These are phyloP conservation scores for Otocyon megalotis DNA, from an alignment of 2,113 vertebrate species.

Conservation along the genomic window DNA sequence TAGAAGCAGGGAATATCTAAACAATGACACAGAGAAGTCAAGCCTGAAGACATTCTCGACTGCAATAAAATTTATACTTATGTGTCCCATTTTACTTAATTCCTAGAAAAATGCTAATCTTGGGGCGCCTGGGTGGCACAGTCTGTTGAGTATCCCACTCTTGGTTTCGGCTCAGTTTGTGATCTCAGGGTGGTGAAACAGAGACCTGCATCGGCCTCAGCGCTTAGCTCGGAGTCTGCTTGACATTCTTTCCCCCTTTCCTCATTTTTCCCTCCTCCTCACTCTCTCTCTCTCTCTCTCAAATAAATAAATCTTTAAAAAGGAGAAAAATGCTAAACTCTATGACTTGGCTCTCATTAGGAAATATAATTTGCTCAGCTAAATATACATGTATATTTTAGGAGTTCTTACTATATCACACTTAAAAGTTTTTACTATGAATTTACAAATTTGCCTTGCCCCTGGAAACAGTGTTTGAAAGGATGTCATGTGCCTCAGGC, in stretches of 20 bases:
- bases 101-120: conserved; percentile 57
- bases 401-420: conserved; percentile 65
- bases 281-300: not conserved
- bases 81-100: not conserved
- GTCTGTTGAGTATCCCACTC: not conserved
- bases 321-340: conserved; percentile 14
- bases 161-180: not conserved
- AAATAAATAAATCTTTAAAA: not conserved
- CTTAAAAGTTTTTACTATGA: conserved; percentile 52
- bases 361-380: conserved; percentile 71
- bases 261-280: not conserved
- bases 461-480: conserved; percentile 40
- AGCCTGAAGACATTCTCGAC: not conserved
- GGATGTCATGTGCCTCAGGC: conserved; percentile 28
- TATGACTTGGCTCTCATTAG: conserved; percentile 55
- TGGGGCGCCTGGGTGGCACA: not conserved
- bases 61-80: conserved; percentile 42
- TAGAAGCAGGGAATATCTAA: not conserved
- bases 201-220: not conserved
- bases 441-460: conserved; percentile 64
- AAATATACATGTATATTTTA: conserved; percentile 70
- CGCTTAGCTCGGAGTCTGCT: not conserved
- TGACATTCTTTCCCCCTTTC: not conserved
- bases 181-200: not conserved
- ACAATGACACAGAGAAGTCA: conserved; percentile 8